phyloP scores from a whole-genome alignment of 2,113 vertebrate species.

The Felis chaus region DNA sequence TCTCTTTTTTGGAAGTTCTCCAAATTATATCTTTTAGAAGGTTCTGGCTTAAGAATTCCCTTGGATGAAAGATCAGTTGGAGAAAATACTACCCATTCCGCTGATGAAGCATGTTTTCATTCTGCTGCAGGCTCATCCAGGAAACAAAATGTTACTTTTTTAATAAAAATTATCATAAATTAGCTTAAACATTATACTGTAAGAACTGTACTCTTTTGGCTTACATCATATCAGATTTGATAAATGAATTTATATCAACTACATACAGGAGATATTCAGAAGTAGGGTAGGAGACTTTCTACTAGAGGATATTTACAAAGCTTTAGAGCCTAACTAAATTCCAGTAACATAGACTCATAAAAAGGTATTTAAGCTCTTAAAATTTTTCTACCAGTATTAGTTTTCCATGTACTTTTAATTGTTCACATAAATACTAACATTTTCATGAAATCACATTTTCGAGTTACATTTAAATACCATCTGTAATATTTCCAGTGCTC shows the following conservation, averaged over 20 bases:
- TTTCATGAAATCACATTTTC: slow-evolving; percentile 51
- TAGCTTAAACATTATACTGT: neutral
- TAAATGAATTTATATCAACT: neutral
- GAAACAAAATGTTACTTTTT: neutral
- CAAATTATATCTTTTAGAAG: slow-evolving; percentile 52
- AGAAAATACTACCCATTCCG: neutral
- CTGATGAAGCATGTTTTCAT: neutral
- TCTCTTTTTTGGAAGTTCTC: neutral
- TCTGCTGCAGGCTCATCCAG: neutral
- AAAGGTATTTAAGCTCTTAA: slow-evolving; percentile 37
- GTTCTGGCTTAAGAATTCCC: slow-evolving; percentile 52
- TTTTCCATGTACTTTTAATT: slow-evolving; percentile 36
- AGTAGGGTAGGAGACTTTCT: neutral
- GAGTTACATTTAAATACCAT: slow-evolving; percentile 33
- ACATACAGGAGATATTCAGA: neutral
- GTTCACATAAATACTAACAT: slow-evolving; percentile 25
- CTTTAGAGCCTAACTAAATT: slow-evolving; percentile 13
- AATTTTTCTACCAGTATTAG: slow-evolving; percentile 20
- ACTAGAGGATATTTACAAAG: neutral
- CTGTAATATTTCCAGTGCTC: slow-evolving; percentile 11
- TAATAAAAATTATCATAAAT: slow-evolving; percentile 31
- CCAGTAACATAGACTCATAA: neutral
- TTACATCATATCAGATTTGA: neutral
- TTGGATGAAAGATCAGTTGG: slow-evolving; percentile 62
- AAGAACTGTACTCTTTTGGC: neutral